Percentiles rank a stretch among this genome's conserved stretches.
phyloP scores from a whole-genome alignment of 2,888 invertebrate genomes.

The Acronicta psi region DNA sequence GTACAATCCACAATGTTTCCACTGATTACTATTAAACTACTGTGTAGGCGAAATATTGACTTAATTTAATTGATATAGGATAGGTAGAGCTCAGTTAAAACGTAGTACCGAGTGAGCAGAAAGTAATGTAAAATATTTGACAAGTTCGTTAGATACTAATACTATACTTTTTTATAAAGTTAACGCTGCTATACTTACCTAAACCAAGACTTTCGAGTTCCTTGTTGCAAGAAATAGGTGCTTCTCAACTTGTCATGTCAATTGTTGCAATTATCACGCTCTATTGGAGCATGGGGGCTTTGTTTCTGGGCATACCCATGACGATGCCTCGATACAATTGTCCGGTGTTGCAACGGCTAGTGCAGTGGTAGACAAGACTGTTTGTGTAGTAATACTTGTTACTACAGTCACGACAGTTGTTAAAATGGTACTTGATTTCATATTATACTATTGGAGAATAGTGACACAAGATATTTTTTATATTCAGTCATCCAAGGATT shows the following conservation, averaged over 20 bases:
- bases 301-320: slow-evolving; percentile 78
- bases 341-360: slow-evolving; percentile 34
- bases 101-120: too few relatives aligned
- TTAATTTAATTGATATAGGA: too few relatives aligned
- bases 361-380: slow-evolving; percentile 34
- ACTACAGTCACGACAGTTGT: neutral
- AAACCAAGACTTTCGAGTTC: slow-evolving; percentile 14
- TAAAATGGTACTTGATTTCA: neutral
- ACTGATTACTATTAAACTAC: too few relatives aligned
- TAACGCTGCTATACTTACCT: neutral
- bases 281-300: slow-evolving; percentile 83
- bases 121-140: too few relatives aligned
- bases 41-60: too few relatives aligned
- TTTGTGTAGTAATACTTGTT: slow-evolving; percentile 21
- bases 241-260: slow-evolving; percentile 82
- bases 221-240: slow-evolving; percentile 33
- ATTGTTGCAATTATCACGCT: slow-evolving; percentile 83
- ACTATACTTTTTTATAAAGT: too few relatives aligned
- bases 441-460: too few relatives aligned
- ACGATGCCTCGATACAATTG: slow-evolving; percentile 66
- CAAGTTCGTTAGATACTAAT: too few relatives aligned
- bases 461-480: too few relatives aligned
- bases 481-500: too few relatives aligned
- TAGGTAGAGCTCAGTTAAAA: too few relatives aligned
- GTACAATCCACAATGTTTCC: too few relatives aligned